Base-by-base conservation (phyloP, 2,888 invertebrate genomes). In the Tetramorium bicarinatum region DNA sequence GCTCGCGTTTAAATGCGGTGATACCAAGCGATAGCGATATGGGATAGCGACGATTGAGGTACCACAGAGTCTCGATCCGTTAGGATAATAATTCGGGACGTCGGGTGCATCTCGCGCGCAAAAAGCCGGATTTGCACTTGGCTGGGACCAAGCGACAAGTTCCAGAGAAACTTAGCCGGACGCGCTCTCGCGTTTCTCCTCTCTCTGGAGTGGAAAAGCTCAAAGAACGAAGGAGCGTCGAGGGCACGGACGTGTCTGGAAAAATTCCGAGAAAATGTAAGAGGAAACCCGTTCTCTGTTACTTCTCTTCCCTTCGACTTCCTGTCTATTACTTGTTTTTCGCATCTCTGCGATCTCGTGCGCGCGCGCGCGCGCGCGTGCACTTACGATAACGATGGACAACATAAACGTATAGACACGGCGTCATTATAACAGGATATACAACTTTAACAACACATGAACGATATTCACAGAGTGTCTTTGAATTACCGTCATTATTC, bases 51-150 rank as follows among this genome's bases (percentile, higher is more conserved):
- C 80, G 86, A 86, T 81, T 81, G 75, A 3, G 59, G 6, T 4
- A 29, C 7, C 44, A 64, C 49, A 69, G 71, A 67, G 41, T 67
- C 72, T 83, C 83, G 61, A 85, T 84, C 77, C 75, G 34, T 18
- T 72, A 62, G 89, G 89, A 89, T 89, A 89, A 89, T 89, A 89
- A 89, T 89, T 88, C 85, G 88, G 9, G 54, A 77, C 83, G 86
- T 76, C 79, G 56, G 25, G 84, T 77, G 84, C 66, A 72, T 82
- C 77, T 66, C 80, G 83, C 81, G 82, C 47, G 72, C 85, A 88
- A 85, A 84, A 86, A 85, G 87, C 74, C 85, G 89, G 89, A 90
- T 90, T 90, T 89, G 88, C 89, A 86, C 82, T 90, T 85, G 89
- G 85, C 86, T 83, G 83, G 84, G 56, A 87, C 74, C 83, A 75